phyloP scores from a whole-genome alignment of 2,888 invertebrate genomes.

The Holacanthella duospinosa region DNA sequence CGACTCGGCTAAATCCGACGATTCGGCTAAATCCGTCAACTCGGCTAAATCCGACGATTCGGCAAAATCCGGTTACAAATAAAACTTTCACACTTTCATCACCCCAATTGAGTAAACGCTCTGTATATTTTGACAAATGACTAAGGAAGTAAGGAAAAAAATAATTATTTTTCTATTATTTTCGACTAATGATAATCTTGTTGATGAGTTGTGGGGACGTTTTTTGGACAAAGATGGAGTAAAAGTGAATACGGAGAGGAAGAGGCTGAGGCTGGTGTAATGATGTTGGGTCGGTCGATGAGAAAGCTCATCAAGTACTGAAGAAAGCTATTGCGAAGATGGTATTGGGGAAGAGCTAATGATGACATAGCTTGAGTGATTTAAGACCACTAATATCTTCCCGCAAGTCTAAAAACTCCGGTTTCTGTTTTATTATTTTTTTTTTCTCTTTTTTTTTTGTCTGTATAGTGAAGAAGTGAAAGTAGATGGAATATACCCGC shows the following conservation, averaged over 20 bases:
- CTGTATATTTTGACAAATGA: too few species aligned
- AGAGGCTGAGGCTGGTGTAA: neutral
- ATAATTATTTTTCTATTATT: too few species aligned
- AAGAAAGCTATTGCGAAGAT: conserved; percentile 4
- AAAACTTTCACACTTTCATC: too few species aligned
- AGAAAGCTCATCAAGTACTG: conserved; percentile 17
- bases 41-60: too few species aligned
- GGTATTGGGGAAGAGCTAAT: conserved; percentile 19
- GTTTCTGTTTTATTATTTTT: conserved; percentile 2
- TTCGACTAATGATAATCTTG: neutral
- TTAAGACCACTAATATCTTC: conserved; percentile 22
- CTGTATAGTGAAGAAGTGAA: neutral
- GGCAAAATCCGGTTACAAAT: too few species aligned
- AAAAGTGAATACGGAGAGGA: neutral
- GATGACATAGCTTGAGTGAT: conserved; percentile 23
- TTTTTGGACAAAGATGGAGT: too few species aligned
- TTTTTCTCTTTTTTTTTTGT: neutral
- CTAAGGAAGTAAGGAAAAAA: too few species aligned
- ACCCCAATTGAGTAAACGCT: too few species aligned
- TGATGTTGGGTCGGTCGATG: conserved; percentile 14
- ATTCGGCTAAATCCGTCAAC: too few species aligned
- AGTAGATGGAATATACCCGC: neutral
- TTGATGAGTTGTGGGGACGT: neutral
- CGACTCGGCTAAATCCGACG: too few species aligned
- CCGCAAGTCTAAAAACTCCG: conserved; percentile 4